These are phyloP conservation scores for Acanthiza pusilla DNA, from an alignment of 2,797 vertebrate species.

Conservation along the genomic window DNA sequence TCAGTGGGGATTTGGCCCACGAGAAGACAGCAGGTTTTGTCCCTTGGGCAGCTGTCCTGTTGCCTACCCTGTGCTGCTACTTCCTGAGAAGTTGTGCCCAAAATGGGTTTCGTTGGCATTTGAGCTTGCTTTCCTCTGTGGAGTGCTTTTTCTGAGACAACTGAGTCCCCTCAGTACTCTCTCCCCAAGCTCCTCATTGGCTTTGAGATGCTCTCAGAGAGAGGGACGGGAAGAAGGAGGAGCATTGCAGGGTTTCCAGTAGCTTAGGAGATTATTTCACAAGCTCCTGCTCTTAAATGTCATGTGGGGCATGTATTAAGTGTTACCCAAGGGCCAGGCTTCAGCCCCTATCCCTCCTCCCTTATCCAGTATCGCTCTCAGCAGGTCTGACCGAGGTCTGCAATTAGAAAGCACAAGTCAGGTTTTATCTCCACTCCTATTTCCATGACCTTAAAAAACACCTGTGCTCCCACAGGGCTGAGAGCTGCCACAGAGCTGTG, in stretches of 20 bases:
- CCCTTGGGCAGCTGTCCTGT: background rate
- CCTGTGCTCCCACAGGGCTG: background rate
- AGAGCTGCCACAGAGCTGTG: background rate
- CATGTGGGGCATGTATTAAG: conserved; percentile 22
- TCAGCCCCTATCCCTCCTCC: background rate
- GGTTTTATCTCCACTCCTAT: background rate
- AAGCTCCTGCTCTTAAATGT: conserved; percentile 16
- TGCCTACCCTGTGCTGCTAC: background rate
- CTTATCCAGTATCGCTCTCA: background rate
- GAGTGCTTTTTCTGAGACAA: background rate
- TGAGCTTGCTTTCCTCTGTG: background rate
- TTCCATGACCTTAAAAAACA: background rate
- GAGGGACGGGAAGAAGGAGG: background rate
- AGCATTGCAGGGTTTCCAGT: conserved; percentile 2
- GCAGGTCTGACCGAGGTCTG: background rate
- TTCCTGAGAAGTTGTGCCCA: background rate
- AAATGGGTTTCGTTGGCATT: background rate
- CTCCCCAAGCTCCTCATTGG: background rate
- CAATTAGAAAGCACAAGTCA: background rate
- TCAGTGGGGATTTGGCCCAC: background rate
- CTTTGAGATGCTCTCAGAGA: background rate
- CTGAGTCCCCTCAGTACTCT: background rate
- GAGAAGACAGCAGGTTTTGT: background rate
- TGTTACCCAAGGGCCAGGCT: background rate
- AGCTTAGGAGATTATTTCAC: conserved; percentile 49